Conservation (phyloP, 1,140 invertebrate species). For the Heliconius hewitsoni region DNA sequence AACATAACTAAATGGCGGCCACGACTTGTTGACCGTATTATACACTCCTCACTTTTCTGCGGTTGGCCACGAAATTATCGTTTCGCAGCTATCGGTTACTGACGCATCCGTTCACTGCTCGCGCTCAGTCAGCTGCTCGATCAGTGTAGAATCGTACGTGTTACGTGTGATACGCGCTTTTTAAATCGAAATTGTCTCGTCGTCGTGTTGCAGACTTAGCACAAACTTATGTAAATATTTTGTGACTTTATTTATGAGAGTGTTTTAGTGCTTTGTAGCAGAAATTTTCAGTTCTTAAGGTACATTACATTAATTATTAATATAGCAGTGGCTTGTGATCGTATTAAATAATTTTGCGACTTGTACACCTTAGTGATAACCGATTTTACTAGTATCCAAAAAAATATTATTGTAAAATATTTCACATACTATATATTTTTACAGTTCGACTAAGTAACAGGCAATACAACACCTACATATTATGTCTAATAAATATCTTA, state of each 20-base stretch:
- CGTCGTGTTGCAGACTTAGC: conserved; percentile 11
- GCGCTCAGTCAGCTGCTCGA: conserved; percentile 18
- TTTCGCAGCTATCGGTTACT: conserved; percentile 30
- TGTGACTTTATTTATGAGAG: neutral
- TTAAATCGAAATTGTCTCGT: conserved; percentile 15
- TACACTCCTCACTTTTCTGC: conserved; percentile 33
- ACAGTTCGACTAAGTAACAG: no score
- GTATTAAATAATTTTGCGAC: neutral
- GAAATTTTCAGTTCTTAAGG: neutral
- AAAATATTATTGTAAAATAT: no score
- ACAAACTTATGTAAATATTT: neutral
- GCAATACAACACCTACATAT: no score
- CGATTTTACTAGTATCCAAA: no score
- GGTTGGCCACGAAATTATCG: conserved; percentile 34
- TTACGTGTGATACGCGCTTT: conserved; percentile 26
- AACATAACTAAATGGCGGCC: no score
- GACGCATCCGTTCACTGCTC: conserved; percentile 33
- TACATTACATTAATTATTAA: neutral
- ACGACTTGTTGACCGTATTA: no score
- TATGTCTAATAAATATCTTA: no score
- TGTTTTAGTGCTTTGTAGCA: neutral
- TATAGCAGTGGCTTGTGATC: neutral
- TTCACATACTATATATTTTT: no score
- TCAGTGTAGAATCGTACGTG: conserved; percentile 32
- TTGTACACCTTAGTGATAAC: neutral